These are phyloP conservation scores for Naja naja DNA, from an alignment of 2,113 vertebrate species.

Conservation along the genomic window DNA sequence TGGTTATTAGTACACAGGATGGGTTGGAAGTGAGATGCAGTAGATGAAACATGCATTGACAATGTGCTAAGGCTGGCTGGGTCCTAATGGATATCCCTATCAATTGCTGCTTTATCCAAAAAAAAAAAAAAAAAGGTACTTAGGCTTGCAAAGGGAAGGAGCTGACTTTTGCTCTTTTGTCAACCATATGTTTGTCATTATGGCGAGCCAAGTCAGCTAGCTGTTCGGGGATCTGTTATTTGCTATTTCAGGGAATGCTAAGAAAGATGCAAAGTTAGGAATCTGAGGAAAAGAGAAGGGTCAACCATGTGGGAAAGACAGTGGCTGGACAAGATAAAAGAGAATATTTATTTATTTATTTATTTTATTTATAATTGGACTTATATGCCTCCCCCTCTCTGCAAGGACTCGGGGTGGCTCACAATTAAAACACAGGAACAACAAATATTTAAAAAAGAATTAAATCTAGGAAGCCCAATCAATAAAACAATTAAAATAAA, in stretches of 20 bases:
- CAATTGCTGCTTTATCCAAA: rapidly evolving
- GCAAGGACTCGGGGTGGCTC: too few relatives aligned
- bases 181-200: not conserved
- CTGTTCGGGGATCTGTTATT: not conserved
- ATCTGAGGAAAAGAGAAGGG: not conserved
- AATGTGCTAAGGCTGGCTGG: not conserved
- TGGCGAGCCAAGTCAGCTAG: not conserved
- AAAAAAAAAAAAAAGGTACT: not conserved
- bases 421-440: too few relatives aligned
- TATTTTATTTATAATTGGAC: too few relatives aligned
- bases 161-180: rapidly evolving
- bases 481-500: too few relatives aligned
- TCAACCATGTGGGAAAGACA: not conserved
- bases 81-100: rapidly evolving
- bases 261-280: not conserved
- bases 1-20: not conserved
- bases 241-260: not conserved
- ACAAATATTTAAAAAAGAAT: too few relatives aligned
- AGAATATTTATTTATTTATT: too few relatives aligned
- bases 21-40: not conserved
- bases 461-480: too few relatives aligned
- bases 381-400: too few relatives aligned
- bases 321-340: too few relatives aligned
- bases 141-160: rapidly evolving
- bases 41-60: not conserved